A percentile compares a stretch with the other conserved stretches of the same genome.
These are phyloP conservation scores for Morpho deidamia DNA, from an alignment of 2,888 invertebrate species.

Conservation along the genomic window DNA sequence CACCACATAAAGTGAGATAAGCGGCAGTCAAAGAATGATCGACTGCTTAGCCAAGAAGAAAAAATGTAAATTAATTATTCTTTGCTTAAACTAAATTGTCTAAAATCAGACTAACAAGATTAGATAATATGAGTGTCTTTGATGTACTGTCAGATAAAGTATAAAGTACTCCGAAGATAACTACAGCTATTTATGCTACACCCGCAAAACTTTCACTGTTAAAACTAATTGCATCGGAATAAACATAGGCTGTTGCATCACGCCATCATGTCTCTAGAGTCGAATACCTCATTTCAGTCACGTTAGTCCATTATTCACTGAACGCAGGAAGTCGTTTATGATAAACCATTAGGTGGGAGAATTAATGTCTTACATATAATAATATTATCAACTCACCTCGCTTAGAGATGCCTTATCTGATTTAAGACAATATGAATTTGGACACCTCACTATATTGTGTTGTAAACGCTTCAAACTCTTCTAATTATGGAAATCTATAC, in stretches of 20 bases:
- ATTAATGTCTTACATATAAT: slow-evolving; percentile 7
- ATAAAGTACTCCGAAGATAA: neutral
- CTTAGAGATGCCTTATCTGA: no score
- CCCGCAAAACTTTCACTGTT: slow-evolving; percentile 12
- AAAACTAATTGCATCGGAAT: slow-evolving; percentile 15
- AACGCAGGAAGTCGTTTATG: slow-evolving; percentile 10
- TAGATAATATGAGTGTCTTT: neutral
- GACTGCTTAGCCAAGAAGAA: no score
- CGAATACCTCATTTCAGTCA: slow-evolving; percentile 8
- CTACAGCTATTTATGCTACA: slow-evolving; percentile 4
- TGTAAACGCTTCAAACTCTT: no score
- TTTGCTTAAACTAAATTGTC: no score
- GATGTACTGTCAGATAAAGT: neutral
- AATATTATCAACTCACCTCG: no score
- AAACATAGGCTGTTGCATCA: slow-evolving; percentile 15
- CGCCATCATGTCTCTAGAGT: slow-evolving; percentile 1
- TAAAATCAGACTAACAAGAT: neutral
- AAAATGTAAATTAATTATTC: no score
- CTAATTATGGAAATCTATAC: no score
- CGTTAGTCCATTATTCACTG: slow-evolving; percentile 6
- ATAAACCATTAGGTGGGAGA: slow-evolving; percentile 7
- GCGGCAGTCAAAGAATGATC: no score
- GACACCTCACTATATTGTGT: no score
- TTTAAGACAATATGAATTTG: no score
- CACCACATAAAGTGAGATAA: no score